phyloP scores from a whole-genome alignment of 2,888 invertebrate species.

The Drosophila subsilvestris region DNA sequence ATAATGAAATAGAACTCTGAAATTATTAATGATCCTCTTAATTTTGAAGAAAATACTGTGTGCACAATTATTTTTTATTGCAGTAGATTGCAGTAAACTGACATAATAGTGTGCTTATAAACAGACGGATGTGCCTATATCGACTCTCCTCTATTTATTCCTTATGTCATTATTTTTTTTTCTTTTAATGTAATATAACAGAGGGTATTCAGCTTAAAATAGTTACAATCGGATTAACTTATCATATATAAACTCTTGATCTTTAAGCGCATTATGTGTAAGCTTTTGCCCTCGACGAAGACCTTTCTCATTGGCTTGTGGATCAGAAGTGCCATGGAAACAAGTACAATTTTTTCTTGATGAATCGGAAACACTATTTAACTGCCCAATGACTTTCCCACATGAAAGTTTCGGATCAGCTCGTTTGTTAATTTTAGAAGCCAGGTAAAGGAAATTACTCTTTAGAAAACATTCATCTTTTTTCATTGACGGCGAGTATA shows the following conservation, averaged over 20 bases:
- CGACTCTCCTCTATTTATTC: not conserved
- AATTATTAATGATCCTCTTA: not conserved
- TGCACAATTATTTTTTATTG: not conserved
- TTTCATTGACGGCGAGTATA: not conserved
- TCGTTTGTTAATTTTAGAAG: not conserved
- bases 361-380: not conserved
- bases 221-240: too few relatives aligned
- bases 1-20: not conserved
- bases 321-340: not conserved
- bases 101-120: not conserved
- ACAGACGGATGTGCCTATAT: too few relatives aligned
- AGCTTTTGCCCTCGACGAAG: too few relatives aligned
- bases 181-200: too few relatives aligned
- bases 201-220: too few relatives aligned
- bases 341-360: not conserved
- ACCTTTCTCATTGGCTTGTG: not conserved
- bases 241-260: too few relatives aligned
- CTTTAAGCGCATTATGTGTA: too few relatives aligned
- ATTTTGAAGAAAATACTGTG: not conserved
- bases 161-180: too few relatives aligned
- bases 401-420: not conserved
- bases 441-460: not conserved
- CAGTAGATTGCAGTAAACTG: not conserved
- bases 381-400: too few relatives aligned
- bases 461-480: not conserved